Evolutionary conservation across 2,113 vertebrate genomes (phyloP).

Genomic region (Dipodomys merriami): DNA sequence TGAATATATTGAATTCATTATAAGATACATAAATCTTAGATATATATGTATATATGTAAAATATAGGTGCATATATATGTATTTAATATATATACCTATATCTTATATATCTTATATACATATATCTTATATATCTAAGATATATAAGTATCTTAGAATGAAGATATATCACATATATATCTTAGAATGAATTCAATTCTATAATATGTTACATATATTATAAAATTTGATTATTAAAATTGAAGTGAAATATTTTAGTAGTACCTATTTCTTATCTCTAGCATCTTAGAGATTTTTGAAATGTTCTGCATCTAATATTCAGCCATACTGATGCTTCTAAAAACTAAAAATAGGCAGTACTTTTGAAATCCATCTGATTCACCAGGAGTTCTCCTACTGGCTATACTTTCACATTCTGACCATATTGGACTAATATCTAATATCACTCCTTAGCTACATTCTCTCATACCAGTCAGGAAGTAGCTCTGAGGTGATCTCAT

Average conservation of each 20-base stretch:
- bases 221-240: neutral
- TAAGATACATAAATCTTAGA: no score
- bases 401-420: neutral
- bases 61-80: no score
- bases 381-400: neutral
- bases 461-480: neutral
- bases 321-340: neutral
- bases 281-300: neutral
- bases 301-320: conserved; percentile 9
- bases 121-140: no score
- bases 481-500: neutral
- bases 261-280: neutral
- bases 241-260: conserved; percentile 47
- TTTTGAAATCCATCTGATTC: neutral
- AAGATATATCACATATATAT: no score
- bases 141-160: no score
- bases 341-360: neutral
- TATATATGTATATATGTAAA: no score
- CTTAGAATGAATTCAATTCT: no score
- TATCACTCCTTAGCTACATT: neutral
- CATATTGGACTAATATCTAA: neutral
- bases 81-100: no score
- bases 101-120: no score
- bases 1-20: no score
- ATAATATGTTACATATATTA: neutral